phyloP scores from a whole-genome alignment of 1,140 invertebrate genomes.

The Lethrus apterus region DNA sequence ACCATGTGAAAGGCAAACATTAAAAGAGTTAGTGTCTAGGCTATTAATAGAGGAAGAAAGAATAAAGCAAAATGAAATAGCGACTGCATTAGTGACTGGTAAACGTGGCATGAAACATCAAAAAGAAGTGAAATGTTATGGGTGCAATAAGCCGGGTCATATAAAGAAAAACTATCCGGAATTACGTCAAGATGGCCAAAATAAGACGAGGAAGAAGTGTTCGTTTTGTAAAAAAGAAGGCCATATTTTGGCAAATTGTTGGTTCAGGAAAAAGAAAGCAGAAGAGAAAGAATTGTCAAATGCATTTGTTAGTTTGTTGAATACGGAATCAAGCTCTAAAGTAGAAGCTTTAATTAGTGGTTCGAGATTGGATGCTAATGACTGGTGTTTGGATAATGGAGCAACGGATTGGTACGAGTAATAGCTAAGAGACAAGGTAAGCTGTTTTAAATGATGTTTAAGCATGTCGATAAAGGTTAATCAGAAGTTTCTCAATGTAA shows the following conservation, averaged over 20 bases:
- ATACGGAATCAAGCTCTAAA: too few relatives aligned
- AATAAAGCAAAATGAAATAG: constrained; percentile 6
- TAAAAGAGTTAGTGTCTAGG: not conserved
- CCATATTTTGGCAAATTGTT: not conserved
- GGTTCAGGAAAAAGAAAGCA: not conserved
- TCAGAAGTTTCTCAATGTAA: too few relatives aligned
- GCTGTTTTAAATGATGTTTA: too few relatives aligned
- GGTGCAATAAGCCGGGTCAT: not conserved
- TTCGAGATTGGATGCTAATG: not conserved
- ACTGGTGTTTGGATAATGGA: not conserved
- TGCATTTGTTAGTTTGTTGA: not conserved
- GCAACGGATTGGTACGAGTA: constrained; percentile 19
- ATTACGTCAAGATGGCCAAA: not conserved
- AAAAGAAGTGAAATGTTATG: not conserved
- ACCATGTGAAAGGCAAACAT: not conserved
- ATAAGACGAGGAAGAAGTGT: not conserved
- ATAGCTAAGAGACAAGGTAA: constrained; percentile 11
- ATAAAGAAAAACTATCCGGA: not conserved
- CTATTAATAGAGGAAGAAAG: constrained; percentile 5
- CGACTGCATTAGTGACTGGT: not conserved
- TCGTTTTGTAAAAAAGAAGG: not conserved
- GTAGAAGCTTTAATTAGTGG: not conserved
- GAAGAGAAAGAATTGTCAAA: not conserved
- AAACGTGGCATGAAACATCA: not conserved
- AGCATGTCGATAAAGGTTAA: too few relatives aligned